phyloP scores from a whole-genome alignment of 2,797 vertebrate genomes.

The Heterohyrax brucei region DNA sequence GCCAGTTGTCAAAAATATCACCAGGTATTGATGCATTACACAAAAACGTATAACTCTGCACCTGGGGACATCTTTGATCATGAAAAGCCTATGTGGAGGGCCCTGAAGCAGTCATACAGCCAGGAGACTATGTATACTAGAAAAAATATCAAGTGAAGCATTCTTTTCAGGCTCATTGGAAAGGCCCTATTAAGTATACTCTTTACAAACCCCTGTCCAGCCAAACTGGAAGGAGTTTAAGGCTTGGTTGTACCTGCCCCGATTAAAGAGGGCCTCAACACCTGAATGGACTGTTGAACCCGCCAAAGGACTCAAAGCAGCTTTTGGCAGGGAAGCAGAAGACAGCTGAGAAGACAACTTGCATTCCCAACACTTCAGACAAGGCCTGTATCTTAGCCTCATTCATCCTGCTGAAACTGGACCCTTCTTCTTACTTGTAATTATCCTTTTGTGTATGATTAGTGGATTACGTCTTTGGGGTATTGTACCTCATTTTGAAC shows the following conservation, averaged over 20 bases:
- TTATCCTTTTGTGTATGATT: too few relatives aligned
- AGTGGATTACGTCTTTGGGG: too few relatives aligned
- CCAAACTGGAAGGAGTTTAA: not conserved
- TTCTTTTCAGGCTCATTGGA: not conserved
- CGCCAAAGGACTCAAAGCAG: not conserved
- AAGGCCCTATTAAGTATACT: not conserved
- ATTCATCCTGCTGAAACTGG: not conserved
- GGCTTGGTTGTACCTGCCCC: not conserved
- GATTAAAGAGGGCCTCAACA: too few relatives aligned
- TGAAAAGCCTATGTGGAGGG: too few relatives aligned
- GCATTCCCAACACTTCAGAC: not conserved
- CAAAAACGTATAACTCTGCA: too few relatives aligned
- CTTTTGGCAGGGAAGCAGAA: not conserved
- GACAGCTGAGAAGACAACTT: not conserved
- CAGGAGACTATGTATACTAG: not conserved
- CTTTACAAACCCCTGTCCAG: not conserved
- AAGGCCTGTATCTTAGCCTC: not conserved
- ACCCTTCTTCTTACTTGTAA: too few relatives aligned
- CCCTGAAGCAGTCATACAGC: too few relatives aligned
- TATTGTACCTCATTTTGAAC: too few relatives aligned
- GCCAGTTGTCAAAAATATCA: not conserved
- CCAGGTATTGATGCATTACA: not conserved
- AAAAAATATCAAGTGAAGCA: not conserved
- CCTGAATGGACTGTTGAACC: not conserved
- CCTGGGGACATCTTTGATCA: too few relatives aligned